phyloP scores from a whole-genome alignment of 2,888 invertebrate species.

The Oegoconia quadripuncta region DNA sequence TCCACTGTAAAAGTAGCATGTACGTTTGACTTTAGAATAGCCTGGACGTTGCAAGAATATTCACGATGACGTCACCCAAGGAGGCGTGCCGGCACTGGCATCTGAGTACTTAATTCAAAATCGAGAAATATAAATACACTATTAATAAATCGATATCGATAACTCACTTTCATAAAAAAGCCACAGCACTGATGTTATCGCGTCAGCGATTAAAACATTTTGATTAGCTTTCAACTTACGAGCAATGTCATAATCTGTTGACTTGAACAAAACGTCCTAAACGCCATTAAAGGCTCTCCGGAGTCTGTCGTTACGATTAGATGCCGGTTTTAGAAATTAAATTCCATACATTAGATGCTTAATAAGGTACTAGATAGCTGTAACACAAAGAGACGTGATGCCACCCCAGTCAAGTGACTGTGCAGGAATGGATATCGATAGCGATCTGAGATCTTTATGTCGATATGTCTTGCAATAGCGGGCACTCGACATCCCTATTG shows the following conservation, averaged over 20 bases:
- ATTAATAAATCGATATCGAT: constrained; percentile 29
- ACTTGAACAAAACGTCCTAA: constrained; percentile 60
- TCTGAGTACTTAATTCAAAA: neutral
- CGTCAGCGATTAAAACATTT: constrained; percentile 78
- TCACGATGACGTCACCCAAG: too few species aligned
- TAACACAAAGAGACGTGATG: constrained; percentile 73
- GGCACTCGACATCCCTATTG: constrained; percentile 74
- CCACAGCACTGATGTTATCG: constrained; percentile 67
- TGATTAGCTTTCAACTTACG: constrained; percentile 78
- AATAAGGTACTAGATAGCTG: constrained; percentile 68
- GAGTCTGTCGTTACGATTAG: constrained; percentile 54
- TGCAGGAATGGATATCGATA: constrained; percentile 70
- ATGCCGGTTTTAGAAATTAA: constrained; percentile 63
- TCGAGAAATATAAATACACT: constrained; percentile 7
- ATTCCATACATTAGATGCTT: constrained; percentile 74
- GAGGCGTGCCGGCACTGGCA: too few species aligned
- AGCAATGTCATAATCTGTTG: constrained; percentile 69
- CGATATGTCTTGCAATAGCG: constrained; percentile 69
- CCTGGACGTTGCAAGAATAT: too few species aligned
- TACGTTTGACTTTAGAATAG: too few species aligned
- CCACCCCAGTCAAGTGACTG: constrained; percentile 76
- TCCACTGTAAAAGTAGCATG: too few species aligned
- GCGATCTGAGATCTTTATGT: constrained; percentile 66
- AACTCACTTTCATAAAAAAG: constrained; percentile 7
- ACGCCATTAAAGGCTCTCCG: constrained; percentile 54